These are phyloP conservation scores for Adelphocoris suturalis DNA, from an alignment of 2,888 invertebrate genomes.

Conservation along the genomic window DNA sequence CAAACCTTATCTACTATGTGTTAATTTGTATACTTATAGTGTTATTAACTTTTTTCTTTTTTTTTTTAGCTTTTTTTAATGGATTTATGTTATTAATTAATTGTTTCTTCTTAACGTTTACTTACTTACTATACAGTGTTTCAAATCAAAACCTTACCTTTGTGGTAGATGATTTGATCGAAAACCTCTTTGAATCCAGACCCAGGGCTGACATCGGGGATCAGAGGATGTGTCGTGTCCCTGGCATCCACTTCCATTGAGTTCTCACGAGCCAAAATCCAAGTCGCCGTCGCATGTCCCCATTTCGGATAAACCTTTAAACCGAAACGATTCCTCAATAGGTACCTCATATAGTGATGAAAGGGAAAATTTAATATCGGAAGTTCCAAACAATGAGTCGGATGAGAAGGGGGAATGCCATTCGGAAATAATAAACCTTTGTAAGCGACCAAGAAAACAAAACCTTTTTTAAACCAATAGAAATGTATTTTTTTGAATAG, in stretches of 20 bases:
- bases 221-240: slow-evolving; percentile 72
- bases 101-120: too few relatives aligned
- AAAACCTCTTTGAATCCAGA: slow-evolving; percentile 71
- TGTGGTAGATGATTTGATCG: slow-evolving; percentile 73
- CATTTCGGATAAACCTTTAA: slow-evolving; percentile 61
- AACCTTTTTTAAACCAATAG: too few relatives aligned
- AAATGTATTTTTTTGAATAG: too few relatives aligned
- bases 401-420: background rate
- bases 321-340: background rate
- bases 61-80: too few relatives aligned
- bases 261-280: slow-evolving; percentile 65
- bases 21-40: too few relatives aligned
- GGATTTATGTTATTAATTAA: too few relatives aligned
- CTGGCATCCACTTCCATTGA: slow-evolving; percentile 72
- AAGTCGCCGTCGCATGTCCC: slow-evolving; percentile 69
- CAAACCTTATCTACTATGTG: too few relatives aligned
- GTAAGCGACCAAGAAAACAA: too few relatives aligned
- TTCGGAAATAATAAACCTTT: too few relatives aligned
- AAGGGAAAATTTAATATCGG: background rate
- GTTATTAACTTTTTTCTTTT: too few relatives aligned
- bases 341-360: too few relatives aligned
- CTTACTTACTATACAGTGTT: too few relatives aligned
- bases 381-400: background rate
- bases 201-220: slow-evolving; percentile 58
- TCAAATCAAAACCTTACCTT: slow-evolving; percentile 65